Evolutionary conservation across 2,113 vertebrate genomes (phyloP).

Genomic region (Spilogale gracilis): DNA sequence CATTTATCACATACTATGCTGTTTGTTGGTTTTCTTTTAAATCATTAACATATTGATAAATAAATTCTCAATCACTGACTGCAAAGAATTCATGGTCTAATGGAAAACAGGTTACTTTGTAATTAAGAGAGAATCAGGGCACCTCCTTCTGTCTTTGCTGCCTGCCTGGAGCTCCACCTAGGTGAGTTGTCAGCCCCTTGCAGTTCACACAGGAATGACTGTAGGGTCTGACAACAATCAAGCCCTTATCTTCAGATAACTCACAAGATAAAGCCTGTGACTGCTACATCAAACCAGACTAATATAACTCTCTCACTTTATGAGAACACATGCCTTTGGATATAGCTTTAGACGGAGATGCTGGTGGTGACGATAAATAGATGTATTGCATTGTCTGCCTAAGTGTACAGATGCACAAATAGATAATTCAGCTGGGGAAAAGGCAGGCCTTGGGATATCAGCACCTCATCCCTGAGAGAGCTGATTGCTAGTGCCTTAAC

Average conservation of each 20-base stretch:
- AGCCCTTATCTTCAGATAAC: conserved; percentile 15
- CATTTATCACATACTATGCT: not conserved
- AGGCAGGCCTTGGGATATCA: conserved; percentile 55
- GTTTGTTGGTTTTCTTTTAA: not conserved
- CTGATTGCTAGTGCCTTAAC: not conserved
- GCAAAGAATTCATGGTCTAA: not conserved
- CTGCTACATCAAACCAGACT: not conserved
- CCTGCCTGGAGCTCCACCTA: not conserved
- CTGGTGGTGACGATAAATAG: not conserved
- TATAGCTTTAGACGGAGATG: not conserved
- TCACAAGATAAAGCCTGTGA: conserved; percentile 23
- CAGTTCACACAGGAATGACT: not conserved
- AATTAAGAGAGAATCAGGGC: not conserved
- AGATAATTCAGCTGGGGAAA: not conserved
- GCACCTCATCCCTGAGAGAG: not conserved
- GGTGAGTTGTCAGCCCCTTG: not conserved
- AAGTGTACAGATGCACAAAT: conserved; percentile 24
- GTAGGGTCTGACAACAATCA: not conserved
- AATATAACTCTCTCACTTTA: conserved; percentile 11
- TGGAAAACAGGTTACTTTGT: not conserved
- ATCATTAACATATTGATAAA: not conserved
- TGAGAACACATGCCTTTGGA: conserved; percentile 49
- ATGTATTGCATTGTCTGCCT: not conserved
- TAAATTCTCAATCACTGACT: not conserved
- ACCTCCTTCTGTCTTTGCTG: not conserved